Base-by-base conservation (phyloP, 1,140 invertebrate species). In the Ceratina australensis region DNA sequence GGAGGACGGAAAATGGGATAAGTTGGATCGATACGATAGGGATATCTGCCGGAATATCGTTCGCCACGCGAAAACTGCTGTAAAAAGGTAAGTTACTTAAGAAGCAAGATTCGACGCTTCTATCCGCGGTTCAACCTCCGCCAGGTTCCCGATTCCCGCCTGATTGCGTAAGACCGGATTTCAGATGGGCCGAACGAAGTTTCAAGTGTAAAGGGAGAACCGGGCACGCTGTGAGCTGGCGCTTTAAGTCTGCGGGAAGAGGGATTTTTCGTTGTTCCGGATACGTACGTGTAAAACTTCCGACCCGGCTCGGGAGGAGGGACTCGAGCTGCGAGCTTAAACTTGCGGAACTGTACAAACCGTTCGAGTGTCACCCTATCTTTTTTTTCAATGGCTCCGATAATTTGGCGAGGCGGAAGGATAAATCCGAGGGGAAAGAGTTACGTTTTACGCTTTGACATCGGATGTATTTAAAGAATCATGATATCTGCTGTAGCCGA, bases 91-190 rank as follows among this genome's bases (percentile, higher is more conserved):
- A 81, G 66, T 81, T 47, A 33, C 63, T 82, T 77, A 72, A 47
- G 81, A 72, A 72, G 56, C 42, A 20, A 69, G 73, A 81, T 81
- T 72, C 33, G 12, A 13, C 28, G 22, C 16, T 52, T 16, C n/a
- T 77, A 52, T 18, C 22, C 69, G 47, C 65, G 57, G 24, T 59
- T 24, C 24, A 7, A 57, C 33, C 49, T 15, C 20, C 64, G n/a
- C 7, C 71, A 80, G 54, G 54, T 82, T 82, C 56, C 49, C 74
- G 56, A 81, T 81, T 73, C 75, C 50, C 13, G 65, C 50, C 60
- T 78, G 81, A 82, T 82, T 82, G 56, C 79, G 67, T 78, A 65
- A 72, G 59, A 47, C 57, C 10, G 81, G 66, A 71, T 77, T 77
- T 71, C 60, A 54, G 42, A 54, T 7, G 20, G 68, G 12, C 1